phyloP scores from a whole-genome alignment of 2,113 vertebrate species.

The Oreocharis arfaki region DNA sequence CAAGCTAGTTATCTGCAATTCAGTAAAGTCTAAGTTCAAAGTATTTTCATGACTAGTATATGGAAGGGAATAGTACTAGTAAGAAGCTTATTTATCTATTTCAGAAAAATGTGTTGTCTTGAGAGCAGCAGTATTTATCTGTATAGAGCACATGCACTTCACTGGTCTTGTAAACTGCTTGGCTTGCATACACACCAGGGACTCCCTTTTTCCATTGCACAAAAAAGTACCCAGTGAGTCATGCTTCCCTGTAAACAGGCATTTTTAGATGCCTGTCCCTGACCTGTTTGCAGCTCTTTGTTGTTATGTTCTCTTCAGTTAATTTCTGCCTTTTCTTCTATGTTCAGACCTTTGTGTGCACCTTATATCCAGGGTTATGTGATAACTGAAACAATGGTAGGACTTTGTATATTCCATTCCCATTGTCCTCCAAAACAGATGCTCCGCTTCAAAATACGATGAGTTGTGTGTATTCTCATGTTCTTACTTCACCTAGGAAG shows the following conservation, averaged over 20 bases:
- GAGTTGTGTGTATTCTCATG: not conserved
- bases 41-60: not conserved
- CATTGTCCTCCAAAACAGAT: not conserved
- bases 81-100: not conserved
- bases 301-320: not conserved
- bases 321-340: not conserved
- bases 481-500: not conserved
- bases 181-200: not conserved
- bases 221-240: not conserved
- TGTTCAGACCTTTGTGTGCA: not conserved
- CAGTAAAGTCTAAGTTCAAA: not conserved
- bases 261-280: not conserved
- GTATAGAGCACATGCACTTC: fast-evolving
- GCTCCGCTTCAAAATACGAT: not conserved
- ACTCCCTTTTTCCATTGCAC: not conserved
- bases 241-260: not conserved
- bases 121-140: not conserved
- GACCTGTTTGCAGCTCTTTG: not conserved
- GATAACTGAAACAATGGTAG: not conserved
- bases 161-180: not conserved
- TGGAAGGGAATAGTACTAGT: not conserved
- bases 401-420: not conserved
- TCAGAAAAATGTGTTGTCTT: not conserved
- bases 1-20: not conserved
- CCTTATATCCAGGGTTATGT: fast-evolving